Conservation (phyloP, 2,888 invertebrate species). For the Bembecia ichneumoniformis region DNA sequence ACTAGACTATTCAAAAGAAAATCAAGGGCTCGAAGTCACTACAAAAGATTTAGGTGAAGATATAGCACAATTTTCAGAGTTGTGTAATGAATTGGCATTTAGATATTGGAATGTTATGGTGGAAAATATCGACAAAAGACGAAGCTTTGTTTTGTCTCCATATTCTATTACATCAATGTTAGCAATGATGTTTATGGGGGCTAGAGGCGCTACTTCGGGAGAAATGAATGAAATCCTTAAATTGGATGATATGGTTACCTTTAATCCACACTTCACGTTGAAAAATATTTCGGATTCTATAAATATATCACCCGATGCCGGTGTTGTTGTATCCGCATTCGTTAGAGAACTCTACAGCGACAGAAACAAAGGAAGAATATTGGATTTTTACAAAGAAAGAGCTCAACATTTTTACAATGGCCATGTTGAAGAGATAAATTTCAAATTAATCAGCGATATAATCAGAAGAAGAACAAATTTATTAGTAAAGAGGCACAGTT, state of each 20-base stretch:
- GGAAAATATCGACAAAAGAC: constrained; percentile 78
- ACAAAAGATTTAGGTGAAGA: constrained; percentile 80
- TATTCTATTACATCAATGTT: constrained; percentile 88
- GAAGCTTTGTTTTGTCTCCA: constrained; percentile 86
- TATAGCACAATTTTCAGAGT: constrained; percentile 80
- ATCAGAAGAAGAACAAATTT: constrained; percentile 86
- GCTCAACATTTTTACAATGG: constrained; percentile 91
- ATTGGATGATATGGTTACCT: constrained; percentile 89
- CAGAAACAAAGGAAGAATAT: constrained; percentile 81
- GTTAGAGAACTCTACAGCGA: constrained; percentile 88
- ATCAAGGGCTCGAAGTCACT: constrained; percentile 83
- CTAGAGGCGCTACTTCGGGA: constrained; percentile 87
- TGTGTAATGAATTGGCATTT: constrained; percentile 89
- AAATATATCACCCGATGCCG: constrained; percentile 76
- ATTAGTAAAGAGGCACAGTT: constrained; percentile 82
- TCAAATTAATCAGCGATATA: constrained; percentile 85
- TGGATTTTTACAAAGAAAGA: constrained; percentile 90
- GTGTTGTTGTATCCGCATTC: constrained; percentile 84
- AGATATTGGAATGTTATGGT: constrained; percentile 84
- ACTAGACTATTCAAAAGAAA: constrained; percentile 55
- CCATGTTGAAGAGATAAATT: constrained; percentile 87
- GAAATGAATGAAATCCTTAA: constrained; percentile 91
- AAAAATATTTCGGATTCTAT: constrained; percentile 89
- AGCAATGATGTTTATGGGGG: constrained; percentile 92
- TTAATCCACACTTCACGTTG: constrained; percentile 89